Base-by-base conservation (phyloP, 2,888 invertebrate species). In the Hydrotaea cyrtoneurina region DNA sequence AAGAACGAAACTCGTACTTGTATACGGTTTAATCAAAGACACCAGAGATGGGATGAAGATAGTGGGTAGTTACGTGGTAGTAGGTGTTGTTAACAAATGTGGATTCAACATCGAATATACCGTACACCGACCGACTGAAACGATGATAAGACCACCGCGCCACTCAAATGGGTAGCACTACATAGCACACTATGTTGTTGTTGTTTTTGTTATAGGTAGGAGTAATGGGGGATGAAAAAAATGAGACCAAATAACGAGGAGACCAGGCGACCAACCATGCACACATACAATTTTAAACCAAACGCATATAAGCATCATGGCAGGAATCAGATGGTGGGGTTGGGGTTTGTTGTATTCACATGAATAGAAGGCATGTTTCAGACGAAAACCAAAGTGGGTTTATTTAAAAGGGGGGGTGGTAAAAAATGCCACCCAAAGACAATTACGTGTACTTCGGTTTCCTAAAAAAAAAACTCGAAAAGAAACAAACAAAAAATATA, bases 151-250 rank as follows among this genome's bases (percentile, higher is more conserved):
- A 74, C 7, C 39, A 10, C 11, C 66, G 46, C 59, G 46, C n/a
- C 71, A 59, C 19, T 36, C 59, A 36, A 78, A 73, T 78, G 72
- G 69, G 72, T 64, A 72, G 73, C 39, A 78, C 53, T 53, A 57
- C 55, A 66, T 21, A 69, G 46, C 69, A 59, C 59, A 71, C 46
- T 7, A 69, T 21, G 23, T 17, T 23, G 46, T 69, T 69, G 69
- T 39, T 69, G 53, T 69, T 57, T 5, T 15, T 53, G n/a, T 57
- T 69, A 11, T 75, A 50, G 31, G 62, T 50, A 36, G 55, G 26
- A 43, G 57, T 69, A 26, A 55, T 69, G 43, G 43, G 21, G 13
- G 36, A 39, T 55, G 31, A 17, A 13, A 46, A 43, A 78, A 46
- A 71, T 62, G 46, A 50, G 78, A 62, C 71, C 59, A 62, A 78